These are phyloP conservation scores for Haemorhous mexicanus DNA, from an alignment of 2,113 vertebrate species.

Conservation along the genomic window DNA sequence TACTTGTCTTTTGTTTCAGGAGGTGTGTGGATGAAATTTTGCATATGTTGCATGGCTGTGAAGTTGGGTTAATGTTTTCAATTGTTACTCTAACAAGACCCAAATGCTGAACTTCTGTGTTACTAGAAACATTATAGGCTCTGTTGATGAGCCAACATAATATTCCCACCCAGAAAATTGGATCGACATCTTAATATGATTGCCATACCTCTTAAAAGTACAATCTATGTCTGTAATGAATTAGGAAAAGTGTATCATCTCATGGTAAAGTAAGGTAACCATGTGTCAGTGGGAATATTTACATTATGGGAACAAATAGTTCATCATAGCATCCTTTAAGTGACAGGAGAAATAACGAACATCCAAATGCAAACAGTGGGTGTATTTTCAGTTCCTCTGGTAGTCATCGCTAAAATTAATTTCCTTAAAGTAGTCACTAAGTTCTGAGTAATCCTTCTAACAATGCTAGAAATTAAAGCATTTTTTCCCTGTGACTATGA, in stretches of 20 bases:
- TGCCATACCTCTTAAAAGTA: background rate
- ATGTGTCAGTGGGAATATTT: background rate
- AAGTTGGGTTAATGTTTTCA: slow-evolving; percentile 42
- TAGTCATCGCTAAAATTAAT: background rate
- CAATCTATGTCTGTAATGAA: background rate
- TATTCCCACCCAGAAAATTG: background rate
- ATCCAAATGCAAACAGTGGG: background rate
- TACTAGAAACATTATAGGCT: background rate
- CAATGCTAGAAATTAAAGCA: background rate
- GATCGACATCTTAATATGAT: background rate
- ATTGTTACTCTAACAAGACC: slow-evolving; percentile 54
- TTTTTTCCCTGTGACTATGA: background rate
- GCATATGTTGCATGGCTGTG: slow-evolving; percentile 35
- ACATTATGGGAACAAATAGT: background rate
- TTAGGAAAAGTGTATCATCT: background rate
- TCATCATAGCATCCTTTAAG: background rate
- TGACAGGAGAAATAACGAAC: slow-evolving; percentile 3
- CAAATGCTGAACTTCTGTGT: slow-evolving; percentile 43
- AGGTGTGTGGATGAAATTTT: slow-evolving; percentile 64
- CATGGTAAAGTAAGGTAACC: background rate
- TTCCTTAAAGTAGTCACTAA: background rate
- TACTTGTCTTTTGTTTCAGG: slow-evolving; percentile 32
- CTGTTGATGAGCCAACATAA: background rate
- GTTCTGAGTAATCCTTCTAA: background rate
- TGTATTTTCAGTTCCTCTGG: background rate